A percentile compares a stretch with the other conserved stretches of the same genome.
Evolutionary conservation across 2,888 invertebrate species (phyloP).

Genomic region (Charanyca ferruginea): DNA sequence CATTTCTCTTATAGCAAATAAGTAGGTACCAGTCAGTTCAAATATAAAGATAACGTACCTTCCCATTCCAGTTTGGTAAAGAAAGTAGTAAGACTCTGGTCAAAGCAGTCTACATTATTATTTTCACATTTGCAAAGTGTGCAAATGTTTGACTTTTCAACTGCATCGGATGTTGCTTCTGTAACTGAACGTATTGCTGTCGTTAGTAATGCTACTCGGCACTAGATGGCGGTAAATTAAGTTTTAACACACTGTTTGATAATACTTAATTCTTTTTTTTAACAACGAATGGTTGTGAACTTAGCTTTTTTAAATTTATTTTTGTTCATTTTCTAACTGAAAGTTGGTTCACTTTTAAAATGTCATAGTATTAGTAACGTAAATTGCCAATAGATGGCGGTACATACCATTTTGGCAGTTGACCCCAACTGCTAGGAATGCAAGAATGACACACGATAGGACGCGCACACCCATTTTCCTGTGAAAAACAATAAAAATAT

Average conservation of each 20-base stretch:
- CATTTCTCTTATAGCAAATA: too few species aligned
- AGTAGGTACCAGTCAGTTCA: neutral
- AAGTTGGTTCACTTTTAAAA: too few species aligned
- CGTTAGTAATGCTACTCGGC: constrained; percentile 67
- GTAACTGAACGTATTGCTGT: constrained; percentile 55
- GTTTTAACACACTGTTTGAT: neutral
- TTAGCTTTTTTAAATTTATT: neutral
- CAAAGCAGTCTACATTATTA: constrained; percentile 90
- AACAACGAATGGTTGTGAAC: too few species aligned
- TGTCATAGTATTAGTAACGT: neutral
- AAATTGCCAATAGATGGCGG: constrained; percentile 67
- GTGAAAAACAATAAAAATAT: constrained; percentile 51
- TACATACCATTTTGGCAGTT: constrained; percentile 68
- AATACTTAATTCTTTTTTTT: neutral
- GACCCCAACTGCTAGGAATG: constrained; percentile 54
- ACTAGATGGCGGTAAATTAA: constrained; percentile 69
- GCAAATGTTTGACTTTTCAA: constrained; percentile 85
- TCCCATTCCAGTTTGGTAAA: constrained; percentile 91
- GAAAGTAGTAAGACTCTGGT: constrained; percentile 84
- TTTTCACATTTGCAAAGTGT: constrained; percentile 89
- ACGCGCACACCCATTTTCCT: constrained; percentile 73
- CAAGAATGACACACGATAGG: constrained; percentile 62
- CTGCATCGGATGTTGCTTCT: constrained; percentile 28
- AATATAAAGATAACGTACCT: constrained; percentile 71
- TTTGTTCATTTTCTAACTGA: neutral